Evolutionary conservation across 2,888 invertebrate genomes (phyloP).

Genomic region (Emmelina monodactyla): DNA sequence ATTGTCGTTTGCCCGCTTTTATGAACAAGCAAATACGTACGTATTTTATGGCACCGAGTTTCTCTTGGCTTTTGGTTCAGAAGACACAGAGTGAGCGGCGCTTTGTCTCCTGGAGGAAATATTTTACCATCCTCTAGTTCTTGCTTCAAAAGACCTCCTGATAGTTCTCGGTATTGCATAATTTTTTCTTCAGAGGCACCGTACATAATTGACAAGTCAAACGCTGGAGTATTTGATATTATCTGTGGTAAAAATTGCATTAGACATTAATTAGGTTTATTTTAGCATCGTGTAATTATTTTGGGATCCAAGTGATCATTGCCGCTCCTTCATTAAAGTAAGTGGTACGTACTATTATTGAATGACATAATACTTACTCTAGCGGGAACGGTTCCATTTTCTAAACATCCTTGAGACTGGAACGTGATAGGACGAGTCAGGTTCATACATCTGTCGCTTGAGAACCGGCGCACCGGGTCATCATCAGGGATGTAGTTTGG

Average conservation of each 20-base stretch:
- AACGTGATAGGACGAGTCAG: slow-evolving; percentile 31
- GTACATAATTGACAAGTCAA: slow-evolving; percentile 25
- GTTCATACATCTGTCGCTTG: slow-evolving; percentile 26
- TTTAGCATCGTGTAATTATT: too few relatives aligned
- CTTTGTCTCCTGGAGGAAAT: slow-evolving; percentile 28
- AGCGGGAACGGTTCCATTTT: slow-evolving; percentile 24
- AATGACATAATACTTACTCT: slow-evolving; percentile 25
- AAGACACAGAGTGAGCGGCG: not conserved
- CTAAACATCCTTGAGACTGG: slow-evolving; percentile 27
- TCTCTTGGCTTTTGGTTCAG: slow-evolving; percentile 4
- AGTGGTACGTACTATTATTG: too few relatives aligned
- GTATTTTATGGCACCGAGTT: slow-evolving; percentile 5
- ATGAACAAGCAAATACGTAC: slow-evolving; percentile 3
- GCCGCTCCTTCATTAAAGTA: too few relatives aligned
- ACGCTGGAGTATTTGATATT: slow-evolving; percentile 22
- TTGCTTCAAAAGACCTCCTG: slow-evolving; percentile 25
- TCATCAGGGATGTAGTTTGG: slow-evolving; percentile 27
- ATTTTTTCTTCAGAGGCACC: slow-evolving; percentile 18
- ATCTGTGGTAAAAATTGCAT: too few relatives aligned
- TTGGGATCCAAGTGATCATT: too few relatives aligned
- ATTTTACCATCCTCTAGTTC: slow-evolving; percentile 26
- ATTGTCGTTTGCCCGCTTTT: not conserved
- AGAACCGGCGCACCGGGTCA: slow-evolving; percentile 32
- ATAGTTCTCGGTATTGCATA: slow-evolving; percentile 19
- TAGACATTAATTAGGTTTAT: too few relatives aligned